phyloP scores from a whole-genome alignment of 2,888 invertebrate genomes.

The Vanessa cardui region DNA sequence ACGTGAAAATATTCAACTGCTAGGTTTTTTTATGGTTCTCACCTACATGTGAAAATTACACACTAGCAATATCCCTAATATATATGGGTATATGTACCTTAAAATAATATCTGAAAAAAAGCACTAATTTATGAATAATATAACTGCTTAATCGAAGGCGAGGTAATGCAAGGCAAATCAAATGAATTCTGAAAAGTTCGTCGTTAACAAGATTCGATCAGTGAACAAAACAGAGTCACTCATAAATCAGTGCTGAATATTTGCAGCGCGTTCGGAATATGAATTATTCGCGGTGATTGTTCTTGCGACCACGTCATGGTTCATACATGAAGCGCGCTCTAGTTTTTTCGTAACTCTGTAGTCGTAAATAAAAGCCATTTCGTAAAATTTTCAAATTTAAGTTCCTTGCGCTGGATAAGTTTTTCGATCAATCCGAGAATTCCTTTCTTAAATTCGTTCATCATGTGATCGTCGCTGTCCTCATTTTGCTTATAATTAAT shows the following conservation, averaged over 20 bases:
- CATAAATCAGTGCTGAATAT: conserved; percentile 76
- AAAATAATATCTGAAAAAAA: too few relatives aligned
- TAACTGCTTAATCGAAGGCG: neutral
- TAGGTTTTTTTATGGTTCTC: conserved; percentile 15
- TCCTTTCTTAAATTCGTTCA: conserved; percentile 35
- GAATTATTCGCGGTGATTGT: conserved; percentile 81
- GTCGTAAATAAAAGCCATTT: conserved; percentile 68
- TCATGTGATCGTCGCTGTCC: conserved; percentile 47
- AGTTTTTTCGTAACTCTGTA: conserved; percentile 69
- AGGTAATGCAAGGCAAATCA: conserved; percentile 78
- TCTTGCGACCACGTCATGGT: conserved; percentile 79
- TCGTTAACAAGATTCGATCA: conserved; percentile 65
- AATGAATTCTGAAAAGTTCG: conserved; percentile 80
- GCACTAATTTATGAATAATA: neutral
- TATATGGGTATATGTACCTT: too few relatives aligned
- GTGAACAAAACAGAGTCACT: conserved; percentile 61
- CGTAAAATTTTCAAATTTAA: conserved; percentile 63
- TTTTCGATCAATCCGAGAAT: conserved; percentile 44
- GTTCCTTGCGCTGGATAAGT: conserved; percentile 53
- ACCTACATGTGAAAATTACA: too few relatives aligned
- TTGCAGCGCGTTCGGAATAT: conserved; percentile 81
- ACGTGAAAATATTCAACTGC: conserved; percentile 24
- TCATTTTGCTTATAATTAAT: conserved; percentile 60
- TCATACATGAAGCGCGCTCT: conserved; percentile 82
- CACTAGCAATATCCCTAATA: too few relatives aligned